Evolutionary conservation across 2,113 vertebrate genomes (phyloP), one percentile per base, ranked within the genome.

Genomic region (Rhynchopsitta pachyrhyncha): DNA sequence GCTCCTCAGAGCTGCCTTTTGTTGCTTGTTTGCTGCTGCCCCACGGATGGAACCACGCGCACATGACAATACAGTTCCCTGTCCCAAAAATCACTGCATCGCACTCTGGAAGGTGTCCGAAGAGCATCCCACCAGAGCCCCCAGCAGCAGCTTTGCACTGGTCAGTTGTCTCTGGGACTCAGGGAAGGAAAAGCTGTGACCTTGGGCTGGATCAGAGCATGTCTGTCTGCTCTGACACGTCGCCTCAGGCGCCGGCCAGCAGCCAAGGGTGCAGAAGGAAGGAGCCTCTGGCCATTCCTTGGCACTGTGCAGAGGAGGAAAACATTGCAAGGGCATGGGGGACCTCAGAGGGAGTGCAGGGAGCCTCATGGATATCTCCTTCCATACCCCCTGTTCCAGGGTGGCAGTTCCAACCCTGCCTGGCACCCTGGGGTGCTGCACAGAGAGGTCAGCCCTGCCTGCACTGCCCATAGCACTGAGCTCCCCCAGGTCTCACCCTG

Each of bases 401-500:
- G n/a, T 9, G 23, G 19, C 47, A 28, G 25, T 47, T 76, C 82
- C 11, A 59, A 11, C 16, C 33, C 84, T 63, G 37, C 37, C 77
- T 18, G 77, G 52, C 47, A 37, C 15, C 35, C 14, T 2, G 8
- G 31, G 49, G 57, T n/a, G 66, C 62, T 44, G 78, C 70, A 13
- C 25, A 17, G 60, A 44, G 47, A 10, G 76, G 22, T 27, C 67
- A 47, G 71, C 63, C 24, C 90, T 59, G 57, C 46, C 12, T 2
- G 2, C 0, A 1, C 42, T 3, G 81, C 37, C 33, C 37, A 6
- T 2, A 42, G 37, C 49, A 6, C 59, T 15, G 57, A 59, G 0
- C 37, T 52, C 20, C 75, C 64, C 42, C 39, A 8, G 35, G 2
- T 39, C 63, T 49, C 49, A 5, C 37, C 41, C 68, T 24, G 7